phyloP scores from a whole-genome alignment of 2,888 invertebrate species.

The Boloria euphrosyne region DNA sequence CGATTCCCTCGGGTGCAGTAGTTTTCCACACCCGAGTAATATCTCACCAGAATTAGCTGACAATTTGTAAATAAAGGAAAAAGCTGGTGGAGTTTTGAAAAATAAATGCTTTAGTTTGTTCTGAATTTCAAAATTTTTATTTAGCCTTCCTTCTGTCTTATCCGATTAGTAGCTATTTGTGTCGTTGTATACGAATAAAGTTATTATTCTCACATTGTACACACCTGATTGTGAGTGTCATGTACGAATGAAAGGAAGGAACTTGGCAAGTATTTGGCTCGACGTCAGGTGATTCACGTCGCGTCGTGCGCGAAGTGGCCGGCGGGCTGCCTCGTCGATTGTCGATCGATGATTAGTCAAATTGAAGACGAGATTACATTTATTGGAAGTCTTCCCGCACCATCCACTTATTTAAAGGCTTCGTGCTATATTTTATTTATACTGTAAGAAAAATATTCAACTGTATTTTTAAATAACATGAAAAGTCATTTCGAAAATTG shows the following conservation, averaged over 20 bases:
- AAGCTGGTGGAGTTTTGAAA: too few species aligned
- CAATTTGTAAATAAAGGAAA: too few species aligned
- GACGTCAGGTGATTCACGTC: constrained; percentile 5
- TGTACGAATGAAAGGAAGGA: background rate
- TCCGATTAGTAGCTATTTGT: too few species aligned
- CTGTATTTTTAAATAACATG: background rate
- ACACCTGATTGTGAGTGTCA: background rate
- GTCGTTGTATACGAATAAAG: too few species aligned
- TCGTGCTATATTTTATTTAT: background rate
- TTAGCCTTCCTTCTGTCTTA: too few species aligned
- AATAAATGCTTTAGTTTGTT: too few species aligned
- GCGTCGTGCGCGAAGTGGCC: background rate
- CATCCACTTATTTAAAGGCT: background rate
- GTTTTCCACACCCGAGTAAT: too few species aligned
- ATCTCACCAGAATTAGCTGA: too few species aligned
- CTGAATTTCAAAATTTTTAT: too few species aligned
- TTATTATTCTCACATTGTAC: too few species aligned
- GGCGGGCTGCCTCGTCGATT: background rate
- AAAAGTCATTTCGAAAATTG: too few species aligned
- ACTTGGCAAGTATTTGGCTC: constrained; percentile 1
- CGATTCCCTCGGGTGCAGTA: too few species aligned
- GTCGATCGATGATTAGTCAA: constrained; percentile 6
- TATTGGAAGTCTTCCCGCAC: constrained; percentile 8
- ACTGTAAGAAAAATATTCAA: background rate
- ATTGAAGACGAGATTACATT: background rate